These are phyloP conservation scores for Halichoeres trimaculatus DNA, from an alignment of 2,113 vertebrate genomes.

Conservation along the genomic window DNA sequence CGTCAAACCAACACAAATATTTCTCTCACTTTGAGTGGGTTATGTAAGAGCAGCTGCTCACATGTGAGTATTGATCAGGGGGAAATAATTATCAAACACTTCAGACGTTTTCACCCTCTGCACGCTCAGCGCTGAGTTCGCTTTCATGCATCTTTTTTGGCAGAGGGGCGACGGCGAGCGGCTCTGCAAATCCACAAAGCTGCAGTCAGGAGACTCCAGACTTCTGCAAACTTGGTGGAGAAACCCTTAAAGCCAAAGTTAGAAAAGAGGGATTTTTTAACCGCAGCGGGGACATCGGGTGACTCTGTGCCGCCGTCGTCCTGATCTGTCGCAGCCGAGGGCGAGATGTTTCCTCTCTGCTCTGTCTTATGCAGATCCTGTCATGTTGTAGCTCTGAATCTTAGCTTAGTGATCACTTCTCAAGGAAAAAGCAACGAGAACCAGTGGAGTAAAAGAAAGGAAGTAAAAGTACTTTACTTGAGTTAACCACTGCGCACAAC, in stretches of 20 bases:
- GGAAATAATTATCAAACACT: constrained; percentile 27
- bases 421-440: background rate
- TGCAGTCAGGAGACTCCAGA: constrained; percentile 25
- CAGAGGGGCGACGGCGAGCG: constrained; percentile 3
- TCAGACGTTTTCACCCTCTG: constrained; percentile 3
- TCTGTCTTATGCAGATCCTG: constrained; percentile 58
- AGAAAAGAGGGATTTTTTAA: constrained; percentile 33
- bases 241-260: constrained; percentile 34
- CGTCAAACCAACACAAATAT: background rate
- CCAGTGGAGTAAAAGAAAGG: too few species aligned
- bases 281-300: constrained; percentile 4
- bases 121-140: background rate
- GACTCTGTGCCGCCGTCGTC: constrained; percentile 18
- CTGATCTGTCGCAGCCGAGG: constrained; percentile 30
- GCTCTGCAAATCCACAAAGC: constrained; percentile 15
- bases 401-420: constrained; percentile 11
- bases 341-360: constrained; percentile 42
- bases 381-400: constrained; percentile 52
- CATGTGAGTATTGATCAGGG: constrained; percentile 14
- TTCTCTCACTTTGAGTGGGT: background rate
- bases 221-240: constrained; percentile 25
- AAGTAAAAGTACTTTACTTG: too few species aligned
- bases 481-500: too few species aligned
- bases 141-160: constrained; percentile 32
- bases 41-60: background rate